phyloP scores from a whole-genome alignment of 2,113 vertebrate genomes.

The Serilophus lunatus region DNA sequence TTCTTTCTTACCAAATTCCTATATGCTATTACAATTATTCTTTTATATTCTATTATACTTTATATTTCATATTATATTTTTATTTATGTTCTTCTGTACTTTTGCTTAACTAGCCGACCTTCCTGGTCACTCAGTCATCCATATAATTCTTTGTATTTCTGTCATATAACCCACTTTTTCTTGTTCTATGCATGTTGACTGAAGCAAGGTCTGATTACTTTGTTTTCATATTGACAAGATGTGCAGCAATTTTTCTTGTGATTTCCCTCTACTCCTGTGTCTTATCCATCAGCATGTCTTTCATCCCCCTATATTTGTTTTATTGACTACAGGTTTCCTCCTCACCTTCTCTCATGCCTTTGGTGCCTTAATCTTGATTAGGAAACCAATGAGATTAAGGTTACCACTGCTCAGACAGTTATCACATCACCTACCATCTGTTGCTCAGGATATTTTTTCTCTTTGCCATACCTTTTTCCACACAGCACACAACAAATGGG shows the following conservation, averaged over 20 bases:
- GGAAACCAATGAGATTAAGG: not conserved
- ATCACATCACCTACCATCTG: not conserved
- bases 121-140: not conserved
- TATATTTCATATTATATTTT: not conserved
- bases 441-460: not conserved
- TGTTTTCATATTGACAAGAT: not conserved
- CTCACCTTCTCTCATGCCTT: not conserved
- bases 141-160: not conserved
- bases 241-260: not conserved
- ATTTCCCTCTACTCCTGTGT: not conserved
- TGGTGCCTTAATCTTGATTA: constrained; percentile 20
- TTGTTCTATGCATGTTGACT: not conserved
- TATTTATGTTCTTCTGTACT: not conserved
- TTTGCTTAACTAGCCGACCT: not conserved
- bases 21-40: not conserved
- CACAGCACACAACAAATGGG: not conserved
- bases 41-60: not conserved
- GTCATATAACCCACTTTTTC: not conserved
- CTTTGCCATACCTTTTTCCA: not conserved
- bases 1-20: not conserved
- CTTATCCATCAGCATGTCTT: not conserved
- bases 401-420: not conserved
- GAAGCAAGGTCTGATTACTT: not conserved
- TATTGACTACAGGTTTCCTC: not conserved
- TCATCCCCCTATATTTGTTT: not conserved